A percentile compares a stretch with the other conserved stretches of the same genome.
These are phyloP conservation scores for Phalloptychus januarius DNA, from an alignment of 2,797 vertebrate species.

Conservation along the genomic window DNA sequence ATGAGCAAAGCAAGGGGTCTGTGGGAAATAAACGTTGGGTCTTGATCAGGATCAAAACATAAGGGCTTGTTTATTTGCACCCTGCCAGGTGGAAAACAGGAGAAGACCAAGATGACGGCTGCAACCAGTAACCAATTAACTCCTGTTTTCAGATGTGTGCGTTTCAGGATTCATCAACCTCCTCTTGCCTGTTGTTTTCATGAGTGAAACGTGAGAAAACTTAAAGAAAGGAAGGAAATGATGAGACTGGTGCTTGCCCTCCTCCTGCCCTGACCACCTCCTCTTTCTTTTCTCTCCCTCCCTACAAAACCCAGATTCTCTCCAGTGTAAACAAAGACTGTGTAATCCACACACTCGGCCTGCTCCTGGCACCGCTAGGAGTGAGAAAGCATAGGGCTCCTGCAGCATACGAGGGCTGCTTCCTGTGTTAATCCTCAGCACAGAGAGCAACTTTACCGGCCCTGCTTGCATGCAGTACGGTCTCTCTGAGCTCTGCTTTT, in stretches of 20 bases:
- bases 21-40: conserved; percentile 54
- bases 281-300: conserved; percentile 43
- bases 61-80: conserved; percentile 45
- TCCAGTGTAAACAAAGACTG: conserved; percentile 73
- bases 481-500: conserved; percentile 28
- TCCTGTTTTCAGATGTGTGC: conserved; percentile 4
- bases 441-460: conserved; percentile 32
- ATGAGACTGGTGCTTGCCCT: conserved; percentile 76
- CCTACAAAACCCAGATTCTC: conserved; percentile 71
- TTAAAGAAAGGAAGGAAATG: conserved; percentile 79
- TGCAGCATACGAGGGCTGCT: conserved; percentile 51
- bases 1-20: conserved; percentile 10
- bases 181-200: conserved; percentile 73
- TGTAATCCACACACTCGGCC: conserved; percentile 70
- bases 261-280: conserved; percentile 39
- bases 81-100: conserved; percentile 21
- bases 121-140: background rate
- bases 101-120: background rate
- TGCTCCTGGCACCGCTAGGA: conserved; percentile 57
- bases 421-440: conserved; percentile 63
- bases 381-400: conserved; percentile 41
- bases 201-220: conserved; percentile 68
- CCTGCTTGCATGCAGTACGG: conserved; percentile 19
- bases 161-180: conserved; percentile 58
- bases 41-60: conserved; percentile 56